Evolutionary conservation across 2,113 vertebrate species (phyloP), one percentile per base, ranked within the genome.

Genomic region (Coptodon rendalli): DNA sequence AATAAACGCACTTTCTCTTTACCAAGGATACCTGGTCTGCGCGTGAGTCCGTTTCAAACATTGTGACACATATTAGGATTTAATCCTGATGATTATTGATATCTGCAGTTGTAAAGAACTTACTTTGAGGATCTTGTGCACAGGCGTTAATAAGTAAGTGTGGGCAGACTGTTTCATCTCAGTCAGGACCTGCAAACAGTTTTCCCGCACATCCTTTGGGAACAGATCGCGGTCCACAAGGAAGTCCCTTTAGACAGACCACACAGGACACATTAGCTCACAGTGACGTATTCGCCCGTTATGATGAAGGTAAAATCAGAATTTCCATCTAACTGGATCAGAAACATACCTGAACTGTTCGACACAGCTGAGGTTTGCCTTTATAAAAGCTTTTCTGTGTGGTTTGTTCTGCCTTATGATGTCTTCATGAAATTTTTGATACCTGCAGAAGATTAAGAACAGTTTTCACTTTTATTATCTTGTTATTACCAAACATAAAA

Each of bases 51-150:
- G n/a, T n/a, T n/a, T n/a, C n/a, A n/a, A n/a, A n/a, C n/a, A n/a
- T n/a, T n/a, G n/a, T n/a, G n/a, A n/a, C n/a, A n/a, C n/a, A 45
- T 14, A 0, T 45, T 16, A 45, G 43, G 6, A 45, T 45, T 45
- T 45, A 16, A 3, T 45, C 43, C 43, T 7, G 43, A 57, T 0
- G 54, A 57, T 57, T 2, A 7, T 24, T 52, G 17, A n/a, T 9
- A 11, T 16, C 3, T 57, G 24, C 12, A 9, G 9, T 9, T 34
- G 7, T 9, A 5, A 27, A 50, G 6, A 63, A 5, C 85, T 29
- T 93, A 99, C 98, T 97, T 97, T 97, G 71, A 99, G 95, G 31
- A 73, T 31, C 1, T 7, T 43, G 57, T 97, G 97, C 3, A 98
- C 92, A 5, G 83, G 85, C 7, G 95, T 96, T 22, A 97, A 94